Evolutionary conservation across 2,113 vertebrate genomes (phyloP).

Genomic region (Sporophila hypoxantha): DNA sequence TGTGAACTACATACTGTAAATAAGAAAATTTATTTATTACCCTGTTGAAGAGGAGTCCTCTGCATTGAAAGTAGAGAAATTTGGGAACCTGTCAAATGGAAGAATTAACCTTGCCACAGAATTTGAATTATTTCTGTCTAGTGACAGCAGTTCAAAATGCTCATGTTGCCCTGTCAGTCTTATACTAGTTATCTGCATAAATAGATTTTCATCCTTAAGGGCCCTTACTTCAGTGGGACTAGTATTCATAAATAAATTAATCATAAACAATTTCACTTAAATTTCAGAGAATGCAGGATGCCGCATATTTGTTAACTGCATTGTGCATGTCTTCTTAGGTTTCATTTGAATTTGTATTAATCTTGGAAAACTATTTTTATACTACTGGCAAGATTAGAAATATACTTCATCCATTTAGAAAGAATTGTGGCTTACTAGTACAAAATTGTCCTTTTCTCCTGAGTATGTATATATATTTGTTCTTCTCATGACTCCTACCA

Average conservation of each 20-base stretch:
- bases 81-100: not conserved
- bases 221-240: not conserved
- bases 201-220: not conserved
- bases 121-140: not conserved
- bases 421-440: not conserved
- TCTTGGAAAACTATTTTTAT: not conserved
- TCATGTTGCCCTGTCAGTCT: not conserved
- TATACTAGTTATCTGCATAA: not conserved
- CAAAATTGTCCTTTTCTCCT: not conserved
- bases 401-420: not conserved
- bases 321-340: not conserved
- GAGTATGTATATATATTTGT: not conserved
- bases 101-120: not conserved
- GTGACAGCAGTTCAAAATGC: not conserved
- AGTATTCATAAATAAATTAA: not conserved
- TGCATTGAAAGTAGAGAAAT: not conserved
- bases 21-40: not conserved
- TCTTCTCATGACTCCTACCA: not conserved
- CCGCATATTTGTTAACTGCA: not conserved
- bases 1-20: not conserved
- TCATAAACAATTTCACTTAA: not conserved
- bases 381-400: not conserved
- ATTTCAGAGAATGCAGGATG: not conserved
- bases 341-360: not conserved
- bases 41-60: not conserved